A percentile compares a stretch with the other conserved stretches of the same genome.
Conservation (phyloP, 2,888 invertebrate species). For the Pyralis farinalis region DNA sequence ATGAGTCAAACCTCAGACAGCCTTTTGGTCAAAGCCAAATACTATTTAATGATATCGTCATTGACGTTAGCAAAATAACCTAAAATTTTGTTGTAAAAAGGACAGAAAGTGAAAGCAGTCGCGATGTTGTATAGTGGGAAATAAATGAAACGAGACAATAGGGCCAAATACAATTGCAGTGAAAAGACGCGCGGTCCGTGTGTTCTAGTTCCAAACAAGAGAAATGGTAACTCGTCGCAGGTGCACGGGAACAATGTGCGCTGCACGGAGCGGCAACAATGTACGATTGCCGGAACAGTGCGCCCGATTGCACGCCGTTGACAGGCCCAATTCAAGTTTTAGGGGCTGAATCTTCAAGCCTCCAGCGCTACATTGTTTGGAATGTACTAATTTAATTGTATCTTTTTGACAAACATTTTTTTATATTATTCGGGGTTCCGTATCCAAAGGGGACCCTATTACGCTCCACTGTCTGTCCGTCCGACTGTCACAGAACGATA, state of each 20-base stretch:
- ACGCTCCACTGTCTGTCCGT: no score
- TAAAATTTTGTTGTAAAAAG: slow-evolving; percentile 35
- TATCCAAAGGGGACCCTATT: no score
- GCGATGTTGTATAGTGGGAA: slow-evolving; percentile 40
- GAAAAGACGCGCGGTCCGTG: slow-evolving; percentile 67
- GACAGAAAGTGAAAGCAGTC: slow-evolving; percentile 52
- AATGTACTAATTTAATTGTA: no score
- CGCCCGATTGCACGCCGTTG: slow-evolving; percentile 41
- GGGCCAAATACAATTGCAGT: slow-evolving; percentile 68
- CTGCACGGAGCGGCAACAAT: slow-evolving; percentile 46
- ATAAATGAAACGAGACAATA: slow-evolving; percentile 73
- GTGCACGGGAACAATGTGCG: slow-evolving; percentile 54
- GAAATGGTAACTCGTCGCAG: slow-evolving; percentile 55
- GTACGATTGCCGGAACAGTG: slow-evolving; percentile 30
- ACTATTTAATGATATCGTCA: no score
- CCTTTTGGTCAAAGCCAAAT: no score
- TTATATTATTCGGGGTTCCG: no score
- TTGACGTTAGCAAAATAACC: slow-evolving; percentile 24
- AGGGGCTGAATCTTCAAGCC: background rate
- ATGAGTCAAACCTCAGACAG: no score
- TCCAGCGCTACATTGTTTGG: no score
- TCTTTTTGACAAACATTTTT: no score
- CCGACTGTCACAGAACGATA: no score
- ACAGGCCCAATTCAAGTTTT: slow-evolving; percentile 22
- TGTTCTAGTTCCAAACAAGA: slow-evolving; percentile 71